phyloP scores from a whole-genome alignment of 2,113 vertebrate genomes.

The Phylloscopus trochilus region DNA sequence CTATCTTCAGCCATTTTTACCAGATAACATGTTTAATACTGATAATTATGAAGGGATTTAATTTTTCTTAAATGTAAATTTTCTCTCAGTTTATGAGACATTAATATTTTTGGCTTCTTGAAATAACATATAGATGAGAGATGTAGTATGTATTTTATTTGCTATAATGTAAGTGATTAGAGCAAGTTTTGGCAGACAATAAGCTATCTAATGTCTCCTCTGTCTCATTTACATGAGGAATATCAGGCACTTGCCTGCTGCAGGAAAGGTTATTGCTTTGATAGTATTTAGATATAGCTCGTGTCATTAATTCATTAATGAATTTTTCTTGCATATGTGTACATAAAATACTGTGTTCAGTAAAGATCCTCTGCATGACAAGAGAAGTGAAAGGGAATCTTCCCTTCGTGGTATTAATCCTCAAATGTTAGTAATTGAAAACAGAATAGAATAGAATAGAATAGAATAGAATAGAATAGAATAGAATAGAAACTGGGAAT shows the following conservation, averaged over 20 bases:
- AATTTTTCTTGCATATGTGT: neutral
- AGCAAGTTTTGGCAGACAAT: neutral
- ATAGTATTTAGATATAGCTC: neutral
- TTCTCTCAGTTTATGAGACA: neutral
- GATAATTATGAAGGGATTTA: neutral
- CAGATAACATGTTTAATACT: neutral
- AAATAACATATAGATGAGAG: neutral
- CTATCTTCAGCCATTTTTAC: neutral
- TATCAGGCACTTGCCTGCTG: neutral
- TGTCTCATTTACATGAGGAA: neutral
- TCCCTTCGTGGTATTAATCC: neutral
- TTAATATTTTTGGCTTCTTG: neutral
- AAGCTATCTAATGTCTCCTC: neutral
- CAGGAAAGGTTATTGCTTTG: neutral
- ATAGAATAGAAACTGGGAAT: neutral
- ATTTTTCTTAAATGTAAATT: neutral
- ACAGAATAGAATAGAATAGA: neutral
- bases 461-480: neutral
- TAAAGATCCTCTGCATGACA: neutral
- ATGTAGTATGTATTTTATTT: neutral
- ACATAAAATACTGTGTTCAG: neutral
- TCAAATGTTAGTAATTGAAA: neutral
- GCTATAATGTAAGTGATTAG: neutral
- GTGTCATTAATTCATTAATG: neutral
- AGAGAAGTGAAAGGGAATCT: neutral